Conservation (phyloP, 1,140 invertebrate genomes). For the Drosophila funebris region DNA sequence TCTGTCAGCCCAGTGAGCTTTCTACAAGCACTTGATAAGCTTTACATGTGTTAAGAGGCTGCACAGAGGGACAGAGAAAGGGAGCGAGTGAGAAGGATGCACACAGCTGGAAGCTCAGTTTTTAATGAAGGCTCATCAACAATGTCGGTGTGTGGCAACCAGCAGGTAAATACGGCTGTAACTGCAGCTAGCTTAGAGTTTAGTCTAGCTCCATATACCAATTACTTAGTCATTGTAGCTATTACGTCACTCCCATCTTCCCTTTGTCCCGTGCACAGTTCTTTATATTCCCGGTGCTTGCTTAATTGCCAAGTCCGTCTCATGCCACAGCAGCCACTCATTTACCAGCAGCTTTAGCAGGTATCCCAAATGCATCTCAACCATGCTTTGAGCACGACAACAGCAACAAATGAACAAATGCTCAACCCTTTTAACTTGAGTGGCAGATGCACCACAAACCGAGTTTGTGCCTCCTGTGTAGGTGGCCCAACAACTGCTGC, state of each 20-base stretch:
- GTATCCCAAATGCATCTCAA: conserved; percentile 22
- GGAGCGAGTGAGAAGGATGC: not conserved
- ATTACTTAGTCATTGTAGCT: conserved; percentile 53
- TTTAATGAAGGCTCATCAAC: conserved; percentile 77
- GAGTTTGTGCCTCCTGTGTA: not conserved
- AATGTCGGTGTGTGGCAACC: conserved; percentile 36
- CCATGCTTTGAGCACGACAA: conserved; percentile 1
- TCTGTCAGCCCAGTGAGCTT: conserved; percentile 28
- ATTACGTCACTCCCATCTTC: conserved; percentile 28
- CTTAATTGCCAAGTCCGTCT: conserved; percentile 32
- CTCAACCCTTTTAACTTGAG: conserved; percentile 17
- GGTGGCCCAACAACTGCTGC: not conserved
- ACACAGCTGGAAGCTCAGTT: conserved; percentile 32
- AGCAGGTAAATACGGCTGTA: conserved; percentile 30
- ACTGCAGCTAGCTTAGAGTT: conserved; percentile 19
- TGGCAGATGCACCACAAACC: conserved; percentile 4
- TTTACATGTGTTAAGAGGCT: conserved; percentile 42
- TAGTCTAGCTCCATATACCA: conserved; percentile 25
- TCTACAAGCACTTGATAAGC: conserved; percentile 61
- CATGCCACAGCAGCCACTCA: conserved; percentile 13
- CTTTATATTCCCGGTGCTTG: conserved; percentile 10
- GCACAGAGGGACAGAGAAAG: not conserved
- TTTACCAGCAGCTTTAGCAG: conserved; percentile 14
- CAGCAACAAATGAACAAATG: conserved; percentile 13
- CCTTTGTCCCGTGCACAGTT: not conserved